These are phyloP conservation scores for Ardeotis arabs DNA, from an alignment of 2,113 vertebrate species.

Conservation along the genomic window DNA sequence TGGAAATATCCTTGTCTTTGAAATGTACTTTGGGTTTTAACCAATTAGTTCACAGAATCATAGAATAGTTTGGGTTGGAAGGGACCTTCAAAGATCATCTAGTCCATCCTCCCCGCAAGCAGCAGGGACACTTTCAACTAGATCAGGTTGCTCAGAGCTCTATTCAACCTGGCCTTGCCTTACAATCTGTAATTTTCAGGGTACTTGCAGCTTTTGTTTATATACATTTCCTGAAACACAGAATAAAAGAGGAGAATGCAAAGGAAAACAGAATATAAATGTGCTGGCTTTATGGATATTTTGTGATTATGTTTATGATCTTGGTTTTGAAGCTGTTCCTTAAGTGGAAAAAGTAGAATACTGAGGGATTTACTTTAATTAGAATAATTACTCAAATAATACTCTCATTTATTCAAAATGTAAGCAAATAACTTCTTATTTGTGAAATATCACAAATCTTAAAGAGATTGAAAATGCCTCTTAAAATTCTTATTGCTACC, in stretches of 20 bases:
- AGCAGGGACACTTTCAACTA: no score
- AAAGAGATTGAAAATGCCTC: not conserved
- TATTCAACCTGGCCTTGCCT: not conserved
- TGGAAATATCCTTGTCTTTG: not conserved
- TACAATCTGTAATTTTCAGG: not conserved
- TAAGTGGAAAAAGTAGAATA: not conserved
- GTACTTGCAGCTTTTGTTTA: not conserved
- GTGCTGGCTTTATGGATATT: not conserved
- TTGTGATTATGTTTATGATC: not conserved
- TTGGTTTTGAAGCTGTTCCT: not conserved
- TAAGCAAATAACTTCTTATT: not conserved
- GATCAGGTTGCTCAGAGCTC: no score
- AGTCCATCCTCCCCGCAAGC: no score
- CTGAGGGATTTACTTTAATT: not conserved
- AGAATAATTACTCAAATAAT: not conserved
- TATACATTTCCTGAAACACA: not conserved
- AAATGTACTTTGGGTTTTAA: not conserved
- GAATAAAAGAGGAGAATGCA: not conserved
- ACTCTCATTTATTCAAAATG: not conserved
- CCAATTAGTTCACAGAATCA: not conserved
- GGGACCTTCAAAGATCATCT: no score
- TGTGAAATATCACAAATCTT: not conserved
- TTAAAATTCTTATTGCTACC: not conserved
- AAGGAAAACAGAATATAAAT: not conserved
- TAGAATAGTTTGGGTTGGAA: no score